A percentile compares a stretch with the other conserved stretches of the same genome.
Evolutionary conservation across 1,140 invertebrate genomes (phyloP).

Genomic region (Diorhabda carinulata): DNA sequence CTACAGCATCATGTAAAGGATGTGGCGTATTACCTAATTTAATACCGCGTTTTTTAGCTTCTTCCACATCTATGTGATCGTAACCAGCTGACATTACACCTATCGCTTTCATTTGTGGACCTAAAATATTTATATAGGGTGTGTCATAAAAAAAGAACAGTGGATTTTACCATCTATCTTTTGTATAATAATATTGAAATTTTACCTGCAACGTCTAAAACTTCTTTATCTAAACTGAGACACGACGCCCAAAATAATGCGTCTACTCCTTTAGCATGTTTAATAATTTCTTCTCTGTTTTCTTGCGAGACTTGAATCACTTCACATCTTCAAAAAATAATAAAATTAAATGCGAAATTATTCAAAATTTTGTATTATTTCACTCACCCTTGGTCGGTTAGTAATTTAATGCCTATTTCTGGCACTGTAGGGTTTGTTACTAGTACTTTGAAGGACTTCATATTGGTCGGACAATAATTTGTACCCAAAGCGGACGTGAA

Average conservation of each 20-base stretch:
- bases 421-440: slow-evolving; percentile 6
- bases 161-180: neutral
- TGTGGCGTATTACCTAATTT: slow-evolving; percentile 75
- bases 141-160: neutral
- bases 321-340: slow-evolving; percentile 5
- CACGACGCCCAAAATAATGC: slow-evolving; percentile 37
- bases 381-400: slow-evolving; percentile 11
- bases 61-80: slow-evolving; percentile 66
- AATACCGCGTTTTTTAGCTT: slow-evolving; percentile 62
- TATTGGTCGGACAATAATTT: neutral
- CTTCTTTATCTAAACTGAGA: slow-evolving; percentile 35
- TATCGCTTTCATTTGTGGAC: slow-evolving; percentile 74
- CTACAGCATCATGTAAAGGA: slow-evolving; percentile 75
- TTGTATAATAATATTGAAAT: neutral
- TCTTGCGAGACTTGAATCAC: neutral
- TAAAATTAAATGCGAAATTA: neutral
- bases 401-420: neutral
- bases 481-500: slow-evolving; percentile 6
- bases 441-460: slow-evolving; percentile 12
- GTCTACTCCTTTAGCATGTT: slow-evolving; percentile 34
- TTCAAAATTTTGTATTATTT: no score
- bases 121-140: slow-evolving; percentile 41
- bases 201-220: slow-evolving; percentile 41
- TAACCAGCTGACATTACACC: slow-evolving; percentile 83
- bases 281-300: slow-evolving; percentile 29